These are phyloP conservation scores for Porites divaricata DNA, from an alignment of 92 coral and sea anemone genomes.

Conservation along the genomic window DNA sequence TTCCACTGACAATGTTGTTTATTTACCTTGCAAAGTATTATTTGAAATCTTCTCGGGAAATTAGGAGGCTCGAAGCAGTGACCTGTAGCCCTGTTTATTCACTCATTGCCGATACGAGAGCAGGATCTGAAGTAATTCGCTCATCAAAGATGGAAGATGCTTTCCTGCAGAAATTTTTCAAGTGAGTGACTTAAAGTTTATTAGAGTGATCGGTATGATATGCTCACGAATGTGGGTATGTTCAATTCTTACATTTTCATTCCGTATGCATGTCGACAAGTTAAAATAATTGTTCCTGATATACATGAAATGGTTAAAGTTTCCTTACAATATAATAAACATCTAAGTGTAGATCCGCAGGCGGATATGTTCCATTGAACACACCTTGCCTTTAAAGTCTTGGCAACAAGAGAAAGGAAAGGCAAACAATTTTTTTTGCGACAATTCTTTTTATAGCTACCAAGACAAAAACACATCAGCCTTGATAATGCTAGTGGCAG, in stretches of 20 bases:
- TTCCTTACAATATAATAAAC: no score
- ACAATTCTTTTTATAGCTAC: background rate
- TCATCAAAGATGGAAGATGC: conserved; percentile 10
- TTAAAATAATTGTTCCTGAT: no score
- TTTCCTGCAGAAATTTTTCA: conserved; percentile 4
- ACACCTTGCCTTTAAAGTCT: no score
- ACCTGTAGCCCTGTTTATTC: conserved; percentile 4
- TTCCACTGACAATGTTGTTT: conserved; percentile 62
- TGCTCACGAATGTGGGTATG: no score
- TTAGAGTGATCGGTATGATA: no score
- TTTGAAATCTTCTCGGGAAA: conserved; percentile 79
- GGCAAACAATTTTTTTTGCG: no score
- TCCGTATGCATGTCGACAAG: no score
- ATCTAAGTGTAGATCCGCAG: no score
- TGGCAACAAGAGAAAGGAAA: no score
- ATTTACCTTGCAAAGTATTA: conserved; percentile 14
- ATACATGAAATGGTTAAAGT: no score
- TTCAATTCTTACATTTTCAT: no score
- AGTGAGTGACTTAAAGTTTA: background rate
- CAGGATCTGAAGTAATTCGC: conserved; percentile 30
- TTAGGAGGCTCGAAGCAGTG: conserved; percentile 81
- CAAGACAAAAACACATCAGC: background rate
- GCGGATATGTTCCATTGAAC: no score
- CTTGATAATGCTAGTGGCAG: background rate
- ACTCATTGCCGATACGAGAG: conserved; percentile 13